Evolutionary conservation across 2,797 vertebrate genomes (phyloP).

Genomic region (Crax fasciolata): DNA sequence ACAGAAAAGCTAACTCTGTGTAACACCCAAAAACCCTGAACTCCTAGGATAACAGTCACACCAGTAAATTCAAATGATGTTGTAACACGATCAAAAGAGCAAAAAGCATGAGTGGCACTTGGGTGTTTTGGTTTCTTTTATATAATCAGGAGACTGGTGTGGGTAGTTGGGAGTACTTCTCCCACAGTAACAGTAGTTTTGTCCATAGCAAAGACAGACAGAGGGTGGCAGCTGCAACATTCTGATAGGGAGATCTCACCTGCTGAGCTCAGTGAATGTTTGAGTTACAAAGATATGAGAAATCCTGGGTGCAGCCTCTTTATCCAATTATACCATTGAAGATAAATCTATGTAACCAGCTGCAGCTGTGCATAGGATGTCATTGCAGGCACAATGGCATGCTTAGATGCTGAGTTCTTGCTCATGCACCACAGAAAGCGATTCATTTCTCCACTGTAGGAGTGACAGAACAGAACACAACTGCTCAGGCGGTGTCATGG

Average conservation of each 20-base stretch:
- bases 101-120: neutral
- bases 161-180: neutral
- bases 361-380: conserved; percentile 32
- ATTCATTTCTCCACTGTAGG: neutral
- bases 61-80: neutral
- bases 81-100: neutral
- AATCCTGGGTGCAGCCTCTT: conserved; percentile 4
- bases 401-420: conserved; percentile 4
- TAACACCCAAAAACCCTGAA: neutral
- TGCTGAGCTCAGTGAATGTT: neutral
- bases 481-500: neutral
- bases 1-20: neutral
- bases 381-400: neutral
- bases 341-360: conserved; percentile 11
- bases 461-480: neutral
- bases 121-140: neutral
- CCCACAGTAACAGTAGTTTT: neutral
- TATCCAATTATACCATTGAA: conserved; percentile 13
- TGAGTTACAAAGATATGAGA: neutral
- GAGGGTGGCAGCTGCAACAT: neutral
- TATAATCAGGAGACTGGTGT: neutral
- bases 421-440: neutral
- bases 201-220: neutral
- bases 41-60: neutral
- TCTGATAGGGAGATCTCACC: neutral